These are phyloP conservation scores for Megaptera novaeangliae DNA, from an alignment of 2,113 vertebrate species.

Conservation along the genomic window DNA sequence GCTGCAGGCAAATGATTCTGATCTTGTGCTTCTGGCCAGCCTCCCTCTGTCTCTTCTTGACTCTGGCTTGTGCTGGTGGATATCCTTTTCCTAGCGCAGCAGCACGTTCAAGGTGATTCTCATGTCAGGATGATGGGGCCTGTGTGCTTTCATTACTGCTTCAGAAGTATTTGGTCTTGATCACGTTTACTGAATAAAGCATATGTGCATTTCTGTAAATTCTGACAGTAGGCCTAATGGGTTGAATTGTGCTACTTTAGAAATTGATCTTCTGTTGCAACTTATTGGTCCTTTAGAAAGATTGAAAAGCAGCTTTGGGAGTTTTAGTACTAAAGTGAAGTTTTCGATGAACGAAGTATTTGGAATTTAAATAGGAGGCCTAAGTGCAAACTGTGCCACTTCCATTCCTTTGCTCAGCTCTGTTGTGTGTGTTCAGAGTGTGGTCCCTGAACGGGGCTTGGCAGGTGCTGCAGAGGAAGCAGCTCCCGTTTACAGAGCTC, in stretches of 20 bases:
- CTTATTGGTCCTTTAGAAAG: background rate
- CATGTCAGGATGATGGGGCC: background rate
- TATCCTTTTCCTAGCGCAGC: slow-evolving; percentile 83
- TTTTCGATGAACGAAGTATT: background rate
- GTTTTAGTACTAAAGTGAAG: background rate
- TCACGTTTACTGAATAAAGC: background rate
- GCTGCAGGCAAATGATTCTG: slow-evolving; percentile 88
- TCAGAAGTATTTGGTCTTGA: background rate
- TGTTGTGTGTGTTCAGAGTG: background rate
- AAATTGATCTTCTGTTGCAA: background rate
- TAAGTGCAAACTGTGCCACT: background rate
- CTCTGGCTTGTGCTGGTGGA: slow-evolving; percentile 94
- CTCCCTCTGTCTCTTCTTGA: slow-evolving; percentile 92
- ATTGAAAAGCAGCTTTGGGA: background rate
- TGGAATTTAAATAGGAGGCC: background rate
- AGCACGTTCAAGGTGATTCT: background rate
- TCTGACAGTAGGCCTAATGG: background rate
- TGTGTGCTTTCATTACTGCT: background rate
- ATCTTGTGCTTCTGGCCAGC: slow-evolving; percentile 88
- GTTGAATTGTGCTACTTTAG: background rate
- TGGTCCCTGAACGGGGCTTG: background rate
- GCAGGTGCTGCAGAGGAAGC: background rate
- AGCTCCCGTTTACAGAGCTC: too few relatives aligned
- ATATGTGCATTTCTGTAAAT: background rate
- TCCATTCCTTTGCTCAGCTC: background rate